Conservation (phyloP, 2,888 invertebrate species). For the Mimas tiliae region DNA sequence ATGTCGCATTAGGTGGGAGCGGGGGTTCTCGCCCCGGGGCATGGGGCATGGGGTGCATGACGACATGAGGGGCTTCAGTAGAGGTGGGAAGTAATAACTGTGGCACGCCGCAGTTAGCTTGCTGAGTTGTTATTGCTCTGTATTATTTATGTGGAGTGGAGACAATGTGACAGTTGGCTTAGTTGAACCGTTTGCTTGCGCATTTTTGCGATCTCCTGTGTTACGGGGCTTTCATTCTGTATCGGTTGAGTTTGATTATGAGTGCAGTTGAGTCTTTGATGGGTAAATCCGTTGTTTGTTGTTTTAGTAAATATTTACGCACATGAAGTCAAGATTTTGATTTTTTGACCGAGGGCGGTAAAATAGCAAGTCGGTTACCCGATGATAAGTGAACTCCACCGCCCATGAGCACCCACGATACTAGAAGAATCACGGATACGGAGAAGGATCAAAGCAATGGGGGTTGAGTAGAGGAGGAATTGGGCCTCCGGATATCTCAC, state of each 20-base stretch:
- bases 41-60: slow-evolving; percentile 32
- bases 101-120: slow-evolving; percentile 76
- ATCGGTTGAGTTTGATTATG: slow-evolving; percentile 6
- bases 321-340: no score
- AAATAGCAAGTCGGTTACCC: no score
- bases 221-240: slow-evolving; percentile 1
- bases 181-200: slow-evolving; percentile 32
- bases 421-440: no score
- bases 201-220: slow-evolving; percentile 10
- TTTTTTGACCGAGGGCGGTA: no score
- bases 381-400: no score
- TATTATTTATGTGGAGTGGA: slow-evolving; percentile 74
- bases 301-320: no score
- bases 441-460: no score
- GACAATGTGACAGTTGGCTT: slow-evolving; percentile 65
- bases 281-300: neutral
- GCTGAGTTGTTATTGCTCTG: slow-evolving; percentile 74
- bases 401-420: no score
- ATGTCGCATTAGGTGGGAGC: slow-evolving; percentile 73
- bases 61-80: slow-evolving; percentile 10
- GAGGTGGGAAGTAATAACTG: slow-evolving; percentile 66
- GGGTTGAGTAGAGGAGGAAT: no score
- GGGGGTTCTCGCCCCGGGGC: slow-evolving; percentile 37
- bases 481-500: no score
- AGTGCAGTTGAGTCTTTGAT: no score